These are phyloP conservation scores for Anguilla obscura DNA, from an alignment of 2,797 vertebrate genomes.

Conservation along the genomic window DNA sequence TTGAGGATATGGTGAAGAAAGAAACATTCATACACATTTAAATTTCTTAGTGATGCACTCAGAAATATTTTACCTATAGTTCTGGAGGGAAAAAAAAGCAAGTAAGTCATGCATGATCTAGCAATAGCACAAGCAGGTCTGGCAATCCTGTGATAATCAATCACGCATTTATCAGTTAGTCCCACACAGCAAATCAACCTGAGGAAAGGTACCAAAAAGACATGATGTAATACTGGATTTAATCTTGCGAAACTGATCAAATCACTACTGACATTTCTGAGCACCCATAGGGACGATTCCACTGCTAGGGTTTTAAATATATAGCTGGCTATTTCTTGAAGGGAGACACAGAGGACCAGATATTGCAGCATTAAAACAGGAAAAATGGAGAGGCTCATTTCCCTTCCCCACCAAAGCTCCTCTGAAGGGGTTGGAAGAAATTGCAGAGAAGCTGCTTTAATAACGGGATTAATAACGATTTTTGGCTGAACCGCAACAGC, in stretches of 20 bases:
- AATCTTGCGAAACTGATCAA: conserved; percentile 69
- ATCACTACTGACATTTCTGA: conserved; percentile 53
- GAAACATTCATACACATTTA: background rate
- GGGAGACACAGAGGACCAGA: background rate
- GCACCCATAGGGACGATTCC: conserved; percentile 45
- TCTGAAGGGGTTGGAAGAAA: conserved; percentile 38
- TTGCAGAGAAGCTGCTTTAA: conserved; percentile 38
- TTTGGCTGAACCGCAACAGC: conserved; percentile 20
- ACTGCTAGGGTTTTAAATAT: conserved; percentile 31
- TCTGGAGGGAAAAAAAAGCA: background rate
- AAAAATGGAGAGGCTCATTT: conserved; percentile 19
- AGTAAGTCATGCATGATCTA: conserved; percentile 54
- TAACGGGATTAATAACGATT: conserved; percentile 60
- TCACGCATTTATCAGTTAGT: conserved; percentile 57
- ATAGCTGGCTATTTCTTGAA: conserved; percentile 14
- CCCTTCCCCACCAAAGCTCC: conserved; percentile 36
- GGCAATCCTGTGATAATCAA: conserved; percentile 63
- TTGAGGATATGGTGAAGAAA: background rate
- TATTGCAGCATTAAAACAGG: conserved; percentile 31
- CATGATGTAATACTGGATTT: conserved; percentile 69
- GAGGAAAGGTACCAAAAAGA: conserved; percentile 58
- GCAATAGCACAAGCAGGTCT: conserved; percentile 55
- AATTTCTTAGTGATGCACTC: background rate
- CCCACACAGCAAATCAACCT: conserved; percentile 63
- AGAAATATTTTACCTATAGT: background rate